Evolutionary conservation across 2,797 vertebrate genomes (phyloP), one percentile per base, ranked within the genome.

Genomic region (Mormyrus hasselquistii): DNA sequence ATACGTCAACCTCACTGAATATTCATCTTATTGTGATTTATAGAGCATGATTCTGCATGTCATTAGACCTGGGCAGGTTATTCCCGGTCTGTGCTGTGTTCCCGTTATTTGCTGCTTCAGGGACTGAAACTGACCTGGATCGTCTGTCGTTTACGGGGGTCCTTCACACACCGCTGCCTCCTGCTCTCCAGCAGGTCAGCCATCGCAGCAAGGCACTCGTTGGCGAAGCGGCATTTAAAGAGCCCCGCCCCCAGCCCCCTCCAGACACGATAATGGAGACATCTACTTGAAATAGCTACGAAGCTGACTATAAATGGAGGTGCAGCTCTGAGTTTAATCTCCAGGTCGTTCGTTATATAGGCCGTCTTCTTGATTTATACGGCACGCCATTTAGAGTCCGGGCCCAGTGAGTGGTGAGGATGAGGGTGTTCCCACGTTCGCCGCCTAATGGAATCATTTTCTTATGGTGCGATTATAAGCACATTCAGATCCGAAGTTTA

Each of bases 201-300:
- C 34, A 41, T 44, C 14, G 38, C 69, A 16, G 29, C 69, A 14
- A 76, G 29, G 69, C 29, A 6, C 69, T 41, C 69, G 34, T 19
- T 38, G 0, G 34, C 8, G 5, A 38, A 41, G 34, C 69, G n/a
- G 69, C 34, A 76, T 38, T 69, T 69, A 69, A 16, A 76, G 69
- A 7, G 34, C 38, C 69, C 69, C 5, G 29, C 38, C 38, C 69
- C 16, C 69, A 76, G 34, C 38, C 12, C 69, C 12, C 38, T 41
- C 38, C 29, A 41, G 69, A 41, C 38, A 38, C 38, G 29, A 41
- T 76, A 76, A 76, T 76, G 69, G 69, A 76, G 29, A 76, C 38
- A 76, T 76, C 69, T 76, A 38, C 69, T 76, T 76, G 69, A 76
- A 76, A 76, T 76, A 76, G 69, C 69, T 44, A 76, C 69, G 14